phyloP scores from a whole-genome alignment of 2,113 vertebrate species.

The Xyrauchen texanus region DNA sequence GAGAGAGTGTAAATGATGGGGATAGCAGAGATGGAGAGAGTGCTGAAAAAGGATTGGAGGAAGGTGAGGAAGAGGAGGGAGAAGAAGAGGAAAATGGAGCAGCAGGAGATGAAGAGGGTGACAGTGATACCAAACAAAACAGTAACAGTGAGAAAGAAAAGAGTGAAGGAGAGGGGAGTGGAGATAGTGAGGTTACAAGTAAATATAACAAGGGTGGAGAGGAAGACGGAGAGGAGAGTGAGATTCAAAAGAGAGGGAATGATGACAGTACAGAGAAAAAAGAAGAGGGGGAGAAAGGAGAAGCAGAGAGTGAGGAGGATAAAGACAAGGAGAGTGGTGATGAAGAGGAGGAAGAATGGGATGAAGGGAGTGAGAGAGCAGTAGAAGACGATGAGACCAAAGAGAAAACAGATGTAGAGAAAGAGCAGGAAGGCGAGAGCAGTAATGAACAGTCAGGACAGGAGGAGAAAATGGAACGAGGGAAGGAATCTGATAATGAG shows the following conservation, averaged over 20 bases:
- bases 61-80: neutral
- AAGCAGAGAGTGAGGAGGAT: slow-evolving; percentile 14
- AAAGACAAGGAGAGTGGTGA: neutral
- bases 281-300: neutral
- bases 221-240: neutral
- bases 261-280: slow-evolving; percentile 45
- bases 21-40: too few relatives aligned
- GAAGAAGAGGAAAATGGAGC: slow-evolving; percentile 17
- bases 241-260: slow-evolving; percentile 8
- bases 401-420: slow-evolving; percentile 37
- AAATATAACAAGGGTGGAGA: slow-evolving; percentile 44
- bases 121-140: slow-evolving; percentile 4
- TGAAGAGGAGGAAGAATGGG: slow-evolving; percentile 37
- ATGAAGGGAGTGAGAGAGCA: slow-evolving; percentile 35
- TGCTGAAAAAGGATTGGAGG: neutral
- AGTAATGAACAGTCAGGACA: slow-evolving; percentile 34
- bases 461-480: neutral
- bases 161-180: slow-evolving; percentile 27
- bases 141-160: slow-evolving; percentile 46
- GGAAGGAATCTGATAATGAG: slow-evolving; percentile 5
- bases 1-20: neutral
- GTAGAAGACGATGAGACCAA: slow-evolving; percentile 22
- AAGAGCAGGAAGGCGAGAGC: slow-evolving; percentile 31
- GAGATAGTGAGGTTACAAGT: slow-evolving; percentile 45
- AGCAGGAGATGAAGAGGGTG: neutral